Evolutionary conservation across 2,888 invertebrate genomes (phyloP).

Genomic region (Drosophila melanosoma): DNA sequence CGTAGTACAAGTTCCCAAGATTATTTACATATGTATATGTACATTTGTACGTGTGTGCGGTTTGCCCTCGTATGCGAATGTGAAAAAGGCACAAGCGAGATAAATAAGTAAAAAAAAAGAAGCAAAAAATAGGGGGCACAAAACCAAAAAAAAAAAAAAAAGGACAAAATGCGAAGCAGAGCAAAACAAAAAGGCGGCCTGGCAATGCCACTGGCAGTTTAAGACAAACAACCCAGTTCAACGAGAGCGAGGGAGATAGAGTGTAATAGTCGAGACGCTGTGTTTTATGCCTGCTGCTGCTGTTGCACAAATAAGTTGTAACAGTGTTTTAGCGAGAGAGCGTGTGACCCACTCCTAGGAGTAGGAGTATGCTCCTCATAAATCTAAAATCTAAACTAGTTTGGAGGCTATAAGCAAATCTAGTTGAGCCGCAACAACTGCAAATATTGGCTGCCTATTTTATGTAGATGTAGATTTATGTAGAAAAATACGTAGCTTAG

Average conservation of each 20-base stretch:
- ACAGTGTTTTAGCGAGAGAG: constrained; percentile 2
- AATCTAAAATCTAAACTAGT: constrained; percentile 39
- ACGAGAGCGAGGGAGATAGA: neutral
- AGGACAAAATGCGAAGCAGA: constrained; percentile 27
- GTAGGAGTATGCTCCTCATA: no score
- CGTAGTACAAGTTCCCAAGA: no score
- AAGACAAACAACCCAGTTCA: constrained; percentile 17
- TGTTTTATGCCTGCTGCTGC: constrained; percentile 1
- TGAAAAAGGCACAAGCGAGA: constrained; percentile 70
- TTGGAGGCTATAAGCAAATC: constrained; percentile 24
- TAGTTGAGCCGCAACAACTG: constrained; percentile 1
- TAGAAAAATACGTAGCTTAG: neutral
- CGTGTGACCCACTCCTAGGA: neutral
- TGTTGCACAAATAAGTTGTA: constrained; percentile 36
- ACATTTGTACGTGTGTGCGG: constrained; percentile 36
- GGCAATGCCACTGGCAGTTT: constrained; percentile 50
- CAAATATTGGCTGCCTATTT: constrained; percentile 7
- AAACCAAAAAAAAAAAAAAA: constrained; percentile 26
- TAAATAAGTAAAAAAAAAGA: constrained; percentile 39
- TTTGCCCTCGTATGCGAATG: constrained; percentile 73
- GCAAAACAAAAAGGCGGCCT: constrained; percentile 41
- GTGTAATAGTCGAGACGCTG: constrained; percentile 12
- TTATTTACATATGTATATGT: constrained; percentile 62
- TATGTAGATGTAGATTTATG: neutral
- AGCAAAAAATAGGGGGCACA: neutral